A percentile compares a stretch with the other conserved stretches of the same genome.
Conservation (phyloP, 1,140 invertebrate genomes). For the Eueides isabella region DNA sequence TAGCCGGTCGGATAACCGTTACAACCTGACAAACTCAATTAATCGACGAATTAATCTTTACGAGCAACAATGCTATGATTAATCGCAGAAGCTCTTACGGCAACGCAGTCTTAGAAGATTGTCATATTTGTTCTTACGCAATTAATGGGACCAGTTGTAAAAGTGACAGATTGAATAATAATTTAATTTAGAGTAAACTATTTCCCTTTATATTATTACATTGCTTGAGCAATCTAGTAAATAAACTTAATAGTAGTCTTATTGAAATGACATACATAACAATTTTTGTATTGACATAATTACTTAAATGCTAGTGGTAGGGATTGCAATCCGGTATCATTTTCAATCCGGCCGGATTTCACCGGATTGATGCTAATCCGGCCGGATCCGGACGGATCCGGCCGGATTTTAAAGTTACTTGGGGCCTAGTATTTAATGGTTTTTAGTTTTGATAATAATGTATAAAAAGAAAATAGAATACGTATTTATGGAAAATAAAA, state of each 20-base stretch:
- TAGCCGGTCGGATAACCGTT: slow-evolving; percentile 68
- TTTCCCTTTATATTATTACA: slow-evolving; percentile 4
- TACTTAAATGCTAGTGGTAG: not conserved
- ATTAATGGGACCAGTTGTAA: slow-evolving; percentile 1
- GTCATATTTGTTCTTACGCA: not conserved
- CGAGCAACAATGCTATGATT: slow-evolving; percentile 46
- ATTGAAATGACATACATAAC: not conserved
- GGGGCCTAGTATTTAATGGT: no score
- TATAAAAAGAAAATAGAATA: no score
- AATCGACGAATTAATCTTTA: slow-evolving; percentile 69
- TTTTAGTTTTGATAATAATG: no score
- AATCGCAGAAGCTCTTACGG: slow-evolving; percentile 15
- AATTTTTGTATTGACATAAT: not conserved
- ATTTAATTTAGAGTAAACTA: not conserved
- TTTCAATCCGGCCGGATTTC: no score
- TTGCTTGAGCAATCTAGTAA: no score
- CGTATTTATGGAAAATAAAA: no score
- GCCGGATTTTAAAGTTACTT: no score
- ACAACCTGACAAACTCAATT: slow-evolving; percentile 62
- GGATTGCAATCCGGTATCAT: no score
- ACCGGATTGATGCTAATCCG: no score
- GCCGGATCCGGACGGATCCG: no score
- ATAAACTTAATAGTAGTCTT: not conserved
- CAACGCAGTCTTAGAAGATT: slow-evolving; percentile 12
- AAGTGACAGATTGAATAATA: not conserved